Evolutionary conservation across 2,888 invertebrate species (phyloP), one percentile per base, ranked within the genome.

Genomic region (Eupithecia dodoneata): DNA sequence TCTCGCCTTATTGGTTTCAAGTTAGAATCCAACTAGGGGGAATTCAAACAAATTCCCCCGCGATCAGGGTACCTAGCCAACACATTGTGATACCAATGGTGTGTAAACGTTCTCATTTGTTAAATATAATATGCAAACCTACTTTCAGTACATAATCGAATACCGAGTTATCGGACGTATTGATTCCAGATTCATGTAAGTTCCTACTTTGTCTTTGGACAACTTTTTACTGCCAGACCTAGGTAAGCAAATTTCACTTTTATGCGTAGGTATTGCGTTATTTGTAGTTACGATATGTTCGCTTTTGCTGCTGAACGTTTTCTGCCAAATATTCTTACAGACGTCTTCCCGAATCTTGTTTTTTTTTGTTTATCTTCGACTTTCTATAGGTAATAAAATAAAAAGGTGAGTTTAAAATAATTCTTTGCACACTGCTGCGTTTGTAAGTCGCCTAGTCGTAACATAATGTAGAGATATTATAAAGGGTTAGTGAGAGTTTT

Each of bases 401-500:
- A 67, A 3, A 52, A 69, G 47, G n/a, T 18, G 7, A 13, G n/a
- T 63, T 70, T 44, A 15, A 69, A 30, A 30, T 30, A 66, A 76
- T 80, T 76, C 76, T 73, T 59, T 77, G 73, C 78, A 73, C 76
- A 76, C 76, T 76, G 73, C 70, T 59, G 71, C 76, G 66, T 81
- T 80, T 77, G 76, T 76, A 80, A 76, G 78, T 77, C 30, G 30
- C 30, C 30, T 30, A 30, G 30, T 1, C 76, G 77, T 76, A 79
- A 76, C 80, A 80, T 77, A 69, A 74, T 65, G 79, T 79, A 78
- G 73, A 71, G 75, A 83, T 81, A 83, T 85, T 83, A 85, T 81
- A 89, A 90, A 89, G 91, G 91, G 91, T 90, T 92, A 90, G 89
- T 87, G 89, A 90, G 90, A 90, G 92, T 93, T 92, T 92, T 92